phyloP scores from a whole-genome alignment of 2,888 invertebrate species.

The Erpobdella octoculata region DNA sequence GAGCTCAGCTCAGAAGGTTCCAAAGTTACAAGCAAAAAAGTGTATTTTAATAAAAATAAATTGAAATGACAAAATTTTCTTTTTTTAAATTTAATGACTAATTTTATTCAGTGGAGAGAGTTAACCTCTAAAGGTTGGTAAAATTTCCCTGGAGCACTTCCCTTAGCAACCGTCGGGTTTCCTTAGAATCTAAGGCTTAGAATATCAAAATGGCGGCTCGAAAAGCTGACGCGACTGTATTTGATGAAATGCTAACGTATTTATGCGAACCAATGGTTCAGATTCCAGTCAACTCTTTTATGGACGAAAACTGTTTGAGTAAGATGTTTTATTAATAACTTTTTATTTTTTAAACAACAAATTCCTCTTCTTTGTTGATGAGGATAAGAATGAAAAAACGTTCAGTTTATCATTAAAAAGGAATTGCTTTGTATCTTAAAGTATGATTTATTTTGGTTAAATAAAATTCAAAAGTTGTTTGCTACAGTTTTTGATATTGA shows the following conservation, averaged over 20 bases:
- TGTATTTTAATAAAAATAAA: no score
- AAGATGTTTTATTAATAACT: slow-evolving; percentile 47
- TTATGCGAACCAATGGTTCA: slow-evolving; percentile 87
- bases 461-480: not conserved
- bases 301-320: slow-evolving; percentile 86
- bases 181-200: not conserved
- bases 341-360: not conserved
- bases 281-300: slow-evolving; percentile 78
- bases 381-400: not conserved
- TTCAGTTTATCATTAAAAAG: not conserved
- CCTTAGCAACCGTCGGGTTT: not conserved
- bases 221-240: slow-evolving; percentile 56
- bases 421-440: not conserved
- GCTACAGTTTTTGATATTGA: slow-evolving; percentile 77
- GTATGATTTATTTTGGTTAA: not conserved
- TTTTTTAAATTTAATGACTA: no score
- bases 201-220: not conserved
- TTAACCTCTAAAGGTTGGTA: no score
- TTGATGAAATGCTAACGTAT: slow-evolving; percentile 82
- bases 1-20: no score
- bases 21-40: no score
- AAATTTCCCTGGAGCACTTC: no score
- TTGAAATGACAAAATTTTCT: no score
- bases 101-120: no score
- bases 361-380: not conserved